These are phyloP conservation scores for Hemicordylus capensis DNA, from an alignment of 2,113 vertebrate genomes.

Conservation along the genomic window DNA sequence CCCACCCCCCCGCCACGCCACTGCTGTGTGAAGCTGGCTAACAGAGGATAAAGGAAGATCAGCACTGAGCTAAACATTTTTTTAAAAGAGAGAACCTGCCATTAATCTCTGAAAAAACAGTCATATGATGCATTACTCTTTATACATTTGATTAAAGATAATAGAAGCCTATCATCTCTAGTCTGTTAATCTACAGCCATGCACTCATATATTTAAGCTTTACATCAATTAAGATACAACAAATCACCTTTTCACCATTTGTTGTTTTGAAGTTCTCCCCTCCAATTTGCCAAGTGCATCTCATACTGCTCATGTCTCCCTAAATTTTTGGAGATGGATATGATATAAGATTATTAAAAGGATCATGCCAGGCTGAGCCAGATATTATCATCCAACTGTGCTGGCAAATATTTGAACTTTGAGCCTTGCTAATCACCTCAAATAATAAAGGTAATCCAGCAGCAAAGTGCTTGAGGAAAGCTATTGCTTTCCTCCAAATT, in stretches of 20 bases:
- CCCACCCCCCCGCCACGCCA: no score
- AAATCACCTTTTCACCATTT: background rate
- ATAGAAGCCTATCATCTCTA: background rate
- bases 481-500: background rate
- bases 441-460: background rate
- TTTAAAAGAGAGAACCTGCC: background rate
- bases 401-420: background rate
- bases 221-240: background rate
- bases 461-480: background rate
- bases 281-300: background rate
- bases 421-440: background rate
- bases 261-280: no score
- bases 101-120: background rate
- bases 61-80: background rate
- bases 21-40: slow-evolving; percentile 3
- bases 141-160: background rate
- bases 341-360: background rate
- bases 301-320: background rate
- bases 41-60: background rate
- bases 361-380: background rate
- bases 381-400: background rate
- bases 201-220: background rate
- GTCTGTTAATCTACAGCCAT: background rate
- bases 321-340: no score
- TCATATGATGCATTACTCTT: background rate